Conservation (phyloP, 1,140 invertebrate genomes). For the Tetraneura akinire region DNA sequence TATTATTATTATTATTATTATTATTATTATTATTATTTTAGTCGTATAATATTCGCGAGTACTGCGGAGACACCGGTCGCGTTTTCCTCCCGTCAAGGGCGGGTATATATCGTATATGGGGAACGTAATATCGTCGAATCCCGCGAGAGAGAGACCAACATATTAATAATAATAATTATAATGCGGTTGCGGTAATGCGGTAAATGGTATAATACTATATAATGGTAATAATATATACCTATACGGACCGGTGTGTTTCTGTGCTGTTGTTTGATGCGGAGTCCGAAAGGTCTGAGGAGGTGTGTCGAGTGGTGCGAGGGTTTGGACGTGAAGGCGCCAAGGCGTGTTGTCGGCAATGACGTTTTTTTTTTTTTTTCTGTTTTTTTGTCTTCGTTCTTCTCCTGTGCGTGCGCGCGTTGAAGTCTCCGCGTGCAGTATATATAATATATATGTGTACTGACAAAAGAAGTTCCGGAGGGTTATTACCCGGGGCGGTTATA, state of each 20-base stretch:
- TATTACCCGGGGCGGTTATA: conserved; percentile 13
- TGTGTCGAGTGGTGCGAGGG: conserved; percentile 50
- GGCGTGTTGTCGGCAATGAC: conserved; percentile 49
- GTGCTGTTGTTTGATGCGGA: conserved; percentile 42
- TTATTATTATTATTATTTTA: too few species aligned
- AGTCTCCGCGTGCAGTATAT: too few species aligned
- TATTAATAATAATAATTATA: conserved; percentile 42
- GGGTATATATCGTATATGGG: too few species aligned
- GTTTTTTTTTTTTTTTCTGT: too few species aligned
- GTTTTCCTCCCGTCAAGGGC: too few species aligned
- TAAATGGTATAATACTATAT: not conserved
- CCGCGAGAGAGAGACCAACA: conserved; percentile 22
- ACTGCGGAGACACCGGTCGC: not conserved
- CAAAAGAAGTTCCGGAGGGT: conserved; percentile 49
- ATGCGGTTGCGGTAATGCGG: not conserved
- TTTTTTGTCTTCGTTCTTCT: too few species aligned
- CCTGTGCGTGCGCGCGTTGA: conserved; percentile 13
- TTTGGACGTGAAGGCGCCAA: conserved; percentile 50
- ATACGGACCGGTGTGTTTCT: conserved; percentile 1
- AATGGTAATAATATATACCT: conserved; percentile 10
- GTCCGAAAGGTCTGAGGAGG: conserved; percentile 50
- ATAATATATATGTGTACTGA: not conserved
- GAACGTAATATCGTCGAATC: conserved; percentile 2
- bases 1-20: too few species aligned
- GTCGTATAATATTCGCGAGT: too few species aligned